Percentiles rank a stretch among this genome's conserved stretches.
Evolutionary conservation across 2,797 vertebrate genomes (phyloP).

Genomic region (Pipistrellus pipistrellus): DNA sequence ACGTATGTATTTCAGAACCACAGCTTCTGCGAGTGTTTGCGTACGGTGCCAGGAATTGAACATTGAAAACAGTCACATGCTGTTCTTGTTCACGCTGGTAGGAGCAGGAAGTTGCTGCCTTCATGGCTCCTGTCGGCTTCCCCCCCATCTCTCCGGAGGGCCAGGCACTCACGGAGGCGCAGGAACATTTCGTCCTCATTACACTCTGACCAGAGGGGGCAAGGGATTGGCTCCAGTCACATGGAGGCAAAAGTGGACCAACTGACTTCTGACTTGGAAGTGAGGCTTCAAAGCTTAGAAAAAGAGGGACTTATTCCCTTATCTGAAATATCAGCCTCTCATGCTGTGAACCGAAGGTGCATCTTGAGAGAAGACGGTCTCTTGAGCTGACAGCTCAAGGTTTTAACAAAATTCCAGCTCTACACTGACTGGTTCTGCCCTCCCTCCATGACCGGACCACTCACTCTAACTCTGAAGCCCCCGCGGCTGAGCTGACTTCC

Average conservation of each 20-base stretch:
- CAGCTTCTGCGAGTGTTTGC: background rate
- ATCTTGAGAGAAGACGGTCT: background rate
- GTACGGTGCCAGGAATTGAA: slow-evolving; percentile 35
- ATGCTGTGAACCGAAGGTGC: background rate
- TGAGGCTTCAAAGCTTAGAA: background rate
- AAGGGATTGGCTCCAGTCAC: background rate
- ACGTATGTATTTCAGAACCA: background rate
- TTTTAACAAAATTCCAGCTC: background rate
- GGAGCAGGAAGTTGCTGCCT: background rate
- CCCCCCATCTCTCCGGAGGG: background rate
- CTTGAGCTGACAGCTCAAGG: background rate
- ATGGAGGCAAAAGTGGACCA: background rate
- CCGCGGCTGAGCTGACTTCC: rapidly evolving
- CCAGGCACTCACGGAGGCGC: background rate
- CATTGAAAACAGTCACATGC: slow-evolving; percentile 3
- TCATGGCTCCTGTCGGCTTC: background rate
- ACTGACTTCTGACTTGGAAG: slow-evolving; percentile 37
- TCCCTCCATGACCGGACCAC: background rate
- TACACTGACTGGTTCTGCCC: background rate
- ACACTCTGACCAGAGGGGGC: background rate
- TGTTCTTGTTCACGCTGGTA: slow-evolving; percentile 6
- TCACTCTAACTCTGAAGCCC: background rate
- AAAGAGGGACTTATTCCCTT: background rate
- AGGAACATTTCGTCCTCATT: background rate
- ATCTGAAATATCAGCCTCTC: background rate